Conservation (phyloP, 1,140 invertebrate genomes). For the Pollicipes pollicipes region DNA sequence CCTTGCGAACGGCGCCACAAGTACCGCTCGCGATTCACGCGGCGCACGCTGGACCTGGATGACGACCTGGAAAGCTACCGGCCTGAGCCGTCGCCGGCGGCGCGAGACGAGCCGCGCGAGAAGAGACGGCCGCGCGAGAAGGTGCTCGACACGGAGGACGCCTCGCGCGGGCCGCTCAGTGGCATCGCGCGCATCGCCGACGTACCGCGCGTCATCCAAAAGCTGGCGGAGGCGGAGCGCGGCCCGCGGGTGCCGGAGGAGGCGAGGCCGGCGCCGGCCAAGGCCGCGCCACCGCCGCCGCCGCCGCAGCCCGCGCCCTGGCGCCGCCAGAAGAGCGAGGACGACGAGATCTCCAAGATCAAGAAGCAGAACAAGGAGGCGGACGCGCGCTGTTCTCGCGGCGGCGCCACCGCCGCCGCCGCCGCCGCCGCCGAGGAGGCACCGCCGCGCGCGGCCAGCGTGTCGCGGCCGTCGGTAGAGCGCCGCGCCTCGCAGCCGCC, state of each 20-base stretch:
- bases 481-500: background rate
- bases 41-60: conserved; percentile 27
- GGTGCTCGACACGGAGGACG: conserved; percentile 74
- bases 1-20: conserved; percentile 28
- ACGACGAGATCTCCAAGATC: conserved; percentile 73
- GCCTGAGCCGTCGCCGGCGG: background rate
- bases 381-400: background rate
- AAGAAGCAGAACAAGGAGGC: conserved; percentile 63
- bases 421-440: background rate
- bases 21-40: conserved; percentile 50
- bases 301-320: conserved; percentile 17
- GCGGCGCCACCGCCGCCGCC: no score
- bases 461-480: background rate
- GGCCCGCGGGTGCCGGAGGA: conserved; percentile 17
- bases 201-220: conserved; percentile 70
- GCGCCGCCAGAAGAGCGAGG: conserved; percentile 57
- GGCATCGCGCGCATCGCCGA: conserved; percentile 39
- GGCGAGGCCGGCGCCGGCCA: conserved; percentile 31
- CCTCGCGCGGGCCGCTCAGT: conserved; percentile 65
- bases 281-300: conserved; percentile 30
- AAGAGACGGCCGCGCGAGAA: conserved; percentile 51
- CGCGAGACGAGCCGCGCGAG: conserved; percentile 21
- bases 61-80: conserved; percentile 13
- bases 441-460: background rate
- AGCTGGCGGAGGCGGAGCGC: conserved; percentile 37